Conservation (phyloP, 2,797 vertebrate species). For the Streptopelia turtur region DNA sequence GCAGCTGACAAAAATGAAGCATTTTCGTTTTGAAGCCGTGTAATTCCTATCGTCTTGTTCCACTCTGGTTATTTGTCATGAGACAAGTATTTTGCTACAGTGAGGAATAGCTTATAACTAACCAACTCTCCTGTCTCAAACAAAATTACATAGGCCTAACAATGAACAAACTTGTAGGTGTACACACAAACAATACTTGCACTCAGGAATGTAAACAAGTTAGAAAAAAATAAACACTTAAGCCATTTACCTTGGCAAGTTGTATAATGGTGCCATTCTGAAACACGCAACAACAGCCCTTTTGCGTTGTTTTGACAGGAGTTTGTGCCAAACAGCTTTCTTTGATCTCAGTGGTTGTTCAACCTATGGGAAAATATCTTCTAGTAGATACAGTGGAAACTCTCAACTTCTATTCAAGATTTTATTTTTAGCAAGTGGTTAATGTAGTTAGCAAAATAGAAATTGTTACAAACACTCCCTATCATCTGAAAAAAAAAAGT, state of each 20-base stretch:
- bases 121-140: background rate
- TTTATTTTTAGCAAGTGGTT: background rate
- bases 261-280: conserved; percentile 97
- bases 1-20: background rate
- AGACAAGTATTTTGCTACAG: background rate
- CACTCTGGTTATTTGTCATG: background rate
- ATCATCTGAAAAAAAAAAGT: background rate
- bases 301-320: conserved; percentile 97
- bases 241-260: conserved; percentile 90
- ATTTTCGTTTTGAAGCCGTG: background rate
- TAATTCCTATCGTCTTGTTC: background rate
- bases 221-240: background rate
- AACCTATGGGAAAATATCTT: conserved; percentile 81
- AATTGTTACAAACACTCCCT: background rate
- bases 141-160: background rate
- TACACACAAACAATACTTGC: background rate
- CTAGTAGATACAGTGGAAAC: background rate
- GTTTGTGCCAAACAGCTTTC: conserved; percentile 98
- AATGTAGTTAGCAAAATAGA: background rate
- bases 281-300: conserved; percentile 98
- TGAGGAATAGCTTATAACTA: background rate
- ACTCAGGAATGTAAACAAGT: background rate
- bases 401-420: background rate
- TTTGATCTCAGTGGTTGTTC: conserved; percentile 97
- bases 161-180: background rate